Percentiles rank a stretch among this genome's conserved stretches.
Evolutionary conservation across 2,113 vertebrate species (phyloP).

Genomic region (Dendrocopos noguchii): DNA sequence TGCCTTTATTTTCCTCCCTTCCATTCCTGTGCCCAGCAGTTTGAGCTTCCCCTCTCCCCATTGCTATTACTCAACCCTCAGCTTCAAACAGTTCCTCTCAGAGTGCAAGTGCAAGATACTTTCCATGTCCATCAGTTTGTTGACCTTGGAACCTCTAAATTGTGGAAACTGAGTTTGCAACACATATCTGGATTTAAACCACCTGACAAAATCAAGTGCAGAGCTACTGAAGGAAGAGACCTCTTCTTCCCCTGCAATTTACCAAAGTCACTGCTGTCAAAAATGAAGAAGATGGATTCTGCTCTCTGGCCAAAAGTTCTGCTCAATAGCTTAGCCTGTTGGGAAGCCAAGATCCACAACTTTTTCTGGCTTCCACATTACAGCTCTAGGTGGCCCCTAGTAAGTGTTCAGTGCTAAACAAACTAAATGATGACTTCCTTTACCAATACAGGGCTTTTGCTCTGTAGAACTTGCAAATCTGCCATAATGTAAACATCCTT

Average conservation of each 20-base stretch:
- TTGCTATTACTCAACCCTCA: neutral
- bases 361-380: conserved; percentile 39
- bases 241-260: conserved; percentile 44
- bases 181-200: conserved; percentile 37
- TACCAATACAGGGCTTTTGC: conserved; percentile 6
- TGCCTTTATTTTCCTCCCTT: neutral
- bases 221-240: conserved; percentile 55
- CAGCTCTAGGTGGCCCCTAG: conserved; percentile 32
- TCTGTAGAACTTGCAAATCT: conserved; percentile 38
- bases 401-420: conserved; percentile 50
- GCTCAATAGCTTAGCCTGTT: conserved; percentile 39
- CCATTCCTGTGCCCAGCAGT: neutral
- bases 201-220: conserved; percentile 50
- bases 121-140: conserved; percentile 31
- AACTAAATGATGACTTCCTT: conserved; percentile 41
- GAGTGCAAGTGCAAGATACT: neutral
- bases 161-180: neutral
- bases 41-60: neutral
- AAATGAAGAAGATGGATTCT: conserved; percentile 58
- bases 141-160: conserved; percentile 44
- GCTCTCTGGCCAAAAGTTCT: conserved; percentile 25
- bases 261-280: conserved; percentile 37
- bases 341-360: conserved; percentile 57
- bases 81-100: neutral
- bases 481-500: conserved; percentile 59